Base-by-base conservation (phyloP, 2,888 invertebrate species). In the Drosophila testacea region DNA sequence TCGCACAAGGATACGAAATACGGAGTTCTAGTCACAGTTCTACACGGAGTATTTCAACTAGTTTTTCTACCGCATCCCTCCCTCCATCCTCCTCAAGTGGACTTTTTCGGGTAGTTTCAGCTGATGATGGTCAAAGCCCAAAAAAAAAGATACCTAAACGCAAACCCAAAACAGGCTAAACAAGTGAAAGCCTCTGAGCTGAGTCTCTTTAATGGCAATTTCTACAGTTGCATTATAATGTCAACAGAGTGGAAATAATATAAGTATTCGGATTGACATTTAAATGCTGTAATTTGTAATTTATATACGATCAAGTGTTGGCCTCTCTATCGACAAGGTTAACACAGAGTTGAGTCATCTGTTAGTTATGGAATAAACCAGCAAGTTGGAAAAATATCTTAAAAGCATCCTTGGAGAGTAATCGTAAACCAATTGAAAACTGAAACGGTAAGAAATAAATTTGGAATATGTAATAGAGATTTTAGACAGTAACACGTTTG, bases 101-200 rank as follows among this genome's bases (percentile, higher is more conserved):
- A 59, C 47, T 71, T 36, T 48, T 61, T 73, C 54, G 54, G 54
- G 50, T 51, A 54, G 74, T 59, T 63, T 50, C 64, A 69, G 73
- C 68, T 62, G 69, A 68, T 62, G 69, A 57, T 62, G 59, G 74
- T 28, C 68, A 44, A 7, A 47, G 34, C 30, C 46, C 32, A 44
- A 36, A 36, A 16, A 9, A 44, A 34, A 34, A 30, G 7, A 32
- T 1, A 32, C 7, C 2, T 7, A 6, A 32, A 32, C 34, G 27
- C 22, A 27, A 41, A 28, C 11, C 41, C 10, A 48, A 51, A 51
- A 22, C 16, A 32, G 11, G 9, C 52, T 32, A 51, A 68, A 41
- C 44, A 69, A 28, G 57, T 39, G 13, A 74, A 59, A 54, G 73
- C 69, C 74, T 57, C 41, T 7, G n/a, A 54, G n/a, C 44, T 52